These are phyloP conservation scores for Octodon degus DNA, from an alignment of 2,113 vertebrate species.

Conservation along the genomic window DNA sequence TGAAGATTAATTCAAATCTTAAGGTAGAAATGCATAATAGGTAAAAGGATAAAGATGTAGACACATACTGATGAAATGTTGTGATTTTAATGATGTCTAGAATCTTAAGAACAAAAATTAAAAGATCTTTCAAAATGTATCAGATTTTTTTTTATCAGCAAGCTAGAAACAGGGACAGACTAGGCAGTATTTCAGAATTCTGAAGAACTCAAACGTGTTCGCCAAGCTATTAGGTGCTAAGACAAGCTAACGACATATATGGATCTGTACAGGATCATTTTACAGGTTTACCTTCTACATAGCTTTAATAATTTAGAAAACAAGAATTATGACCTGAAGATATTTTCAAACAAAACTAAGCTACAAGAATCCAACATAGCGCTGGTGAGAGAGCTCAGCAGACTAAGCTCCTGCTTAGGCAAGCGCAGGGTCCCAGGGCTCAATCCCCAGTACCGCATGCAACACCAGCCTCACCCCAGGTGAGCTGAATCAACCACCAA, in stretches of 20 bases:
- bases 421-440: no score
- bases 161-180: not conserved
- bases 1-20: slow-evolving; percentile 2
- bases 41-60: not conserved
- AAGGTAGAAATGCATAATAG: not conserved
- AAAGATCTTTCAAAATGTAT: slow-evolving; percentile 3
- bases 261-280: not conserved
- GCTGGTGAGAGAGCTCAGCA: no score
- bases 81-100: slow-evolving; percentile 32
- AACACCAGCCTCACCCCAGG: no score
- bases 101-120: not conserved
- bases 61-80: not conserved
- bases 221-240: not conserved
- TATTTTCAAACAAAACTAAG: slow-evolving; percentile 10
- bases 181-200: not conserved
- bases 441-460: no score
- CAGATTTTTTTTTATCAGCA: not conserved
- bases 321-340: not conserved
- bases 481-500: no score
- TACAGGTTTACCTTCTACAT: not conserved
- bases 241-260: slow-evolving; percentile 1
- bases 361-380: not conserved
- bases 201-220: not conserved
- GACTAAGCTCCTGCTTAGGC: no score
- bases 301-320: not conserved